Conservation (phyloP, 2,113 vertebrate species). For the Atherinomorus stipes region DNA sequence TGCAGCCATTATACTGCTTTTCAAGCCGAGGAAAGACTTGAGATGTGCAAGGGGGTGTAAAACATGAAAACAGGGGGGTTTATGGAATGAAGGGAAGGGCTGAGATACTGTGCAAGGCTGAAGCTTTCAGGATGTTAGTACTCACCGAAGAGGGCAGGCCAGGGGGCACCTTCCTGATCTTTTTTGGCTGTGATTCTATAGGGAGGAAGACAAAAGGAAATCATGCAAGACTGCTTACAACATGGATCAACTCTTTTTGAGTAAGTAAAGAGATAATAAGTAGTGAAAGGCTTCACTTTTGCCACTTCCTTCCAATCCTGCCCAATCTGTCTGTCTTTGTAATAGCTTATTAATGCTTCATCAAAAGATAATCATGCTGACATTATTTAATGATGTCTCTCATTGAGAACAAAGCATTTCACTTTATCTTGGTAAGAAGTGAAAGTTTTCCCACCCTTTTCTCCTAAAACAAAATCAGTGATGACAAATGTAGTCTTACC, state of each 20-base stretch:
- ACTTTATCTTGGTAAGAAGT: constrained; percentile 44
- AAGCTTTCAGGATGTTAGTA: constrained; percentile 37
- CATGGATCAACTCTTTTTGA: constrained; percentile 1
- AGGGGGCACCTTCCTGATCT: constrained; percentile 95
- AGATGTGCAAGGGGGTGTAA: constrained; percentile 45
- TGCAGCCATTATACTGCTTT: constrained; percentile 42
- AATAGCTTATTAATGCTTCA: constrained; percentile 42
- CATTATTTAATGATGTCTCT: constrained; percentile 17
- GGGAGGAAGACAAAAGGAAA: constrained; percentile 32
- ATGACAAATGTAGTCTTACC: constrained; percentile 80
- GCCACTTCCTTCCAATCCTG: neutral
- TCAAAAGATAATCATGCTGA: constrained; percentile 36
- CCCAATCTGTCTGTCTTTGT: constrained; percentile 42
- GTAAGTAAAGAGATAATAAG: constrained; percentile 16
- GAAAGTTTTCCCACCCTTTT: constrained; percentile 37
- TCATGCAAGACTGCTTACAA: constrained; percentile 16
- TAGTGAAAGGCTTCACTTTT: constrained; percentile 17
- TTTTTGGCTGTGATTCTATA: constrained; percentile 93
- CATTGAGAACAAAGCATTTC: constrained; percentile 9
- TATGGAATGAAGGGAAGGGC: constrained; percentile 12
- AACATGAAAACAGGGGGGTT: constrained; percentile 44
- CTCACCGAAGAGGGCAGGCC: constrained; percentile 96
- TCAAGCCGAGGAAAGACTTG: constrained; percentile 40
- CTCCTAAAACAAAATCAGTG: constrained; percentile 4
- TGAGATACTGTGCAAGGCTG: constrained; percentile 13